Evolutionary conservation across 2,113 vertebrate genomes (phyloP).

Genomic region (Bolborhynchus lineola): DNA sequence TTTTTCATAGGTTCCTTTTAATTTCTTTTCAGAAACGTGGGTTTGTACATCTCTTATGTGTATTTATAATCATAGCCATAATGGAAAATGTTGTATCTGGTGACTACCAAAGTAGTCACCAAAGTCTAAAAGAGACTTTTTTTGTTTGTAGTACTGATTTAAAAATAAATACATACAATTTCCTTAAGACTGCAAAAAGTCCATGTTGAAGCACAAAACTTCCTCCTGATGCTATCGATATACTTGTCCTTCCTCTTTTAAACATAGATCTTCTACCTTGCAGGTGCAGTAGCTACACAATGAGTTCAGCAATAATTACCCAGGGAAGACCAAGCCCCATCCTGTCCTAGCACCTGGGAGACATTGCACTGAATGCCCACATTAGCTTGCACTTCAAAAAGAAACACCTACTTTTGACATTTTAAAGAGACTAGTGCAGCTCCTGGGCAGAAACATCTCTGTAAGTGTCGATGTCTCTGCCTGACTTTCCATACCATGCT

Average conservation of each 20-base stretch:
- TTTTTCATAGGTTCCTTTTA: neutral
- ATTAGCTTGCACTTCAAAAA: slow-evolving; percentile 32
- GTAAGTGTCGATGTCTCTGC: neutral
- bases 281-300: neutral
- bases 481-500: neutral
- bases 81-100: neutral
- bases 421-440: neutral
- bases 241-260: neutral
- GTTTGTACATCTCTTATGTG: neutral
- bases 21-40: neutral
- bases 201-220: neutral
- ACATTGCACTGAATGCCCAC: slow-evolving; percentile 38
- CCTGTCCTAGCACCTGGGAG: slow-evolving; percentile 43
- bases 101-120: neutral
- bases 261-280: neutral
- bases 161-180: neutral
- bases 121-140: neutral
- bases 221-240: neutral
- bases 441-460: neutral
- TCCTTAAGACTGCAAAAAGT: neutral
- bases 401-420: slow-evolving; percentile 43
- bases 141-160: neutral
- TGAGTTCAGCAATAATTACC: slow-evolving; percentile 40
- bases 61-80: neutral
- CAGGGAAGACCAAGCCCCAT: neutral